Conservation (phyloP, 2,113 vertebrate genomes). For the Carettochelys insculpta region DNA sequence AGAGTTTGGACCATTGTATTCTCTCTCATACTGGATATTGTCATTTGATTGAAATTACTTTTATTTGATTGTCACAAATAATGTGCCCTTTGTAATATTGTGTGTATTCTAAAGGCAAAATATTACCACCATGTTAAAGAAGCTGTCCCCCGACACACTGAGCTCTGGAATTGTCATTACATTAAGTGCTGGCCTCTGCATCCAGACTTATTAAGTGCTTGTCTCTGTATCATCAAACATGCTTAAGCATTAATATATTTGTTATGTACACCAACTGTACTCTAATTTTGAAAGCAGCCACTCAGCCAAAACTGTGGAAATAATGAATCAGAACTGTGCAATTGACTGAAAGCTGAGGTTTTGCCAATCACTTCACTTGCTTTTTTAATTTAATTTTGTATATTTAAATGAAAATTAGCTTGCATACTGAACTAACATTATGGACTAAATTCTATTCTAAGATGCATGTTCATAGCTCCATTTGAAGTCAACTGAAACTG, state of each 20-base stretch:
- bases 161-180: background rate
- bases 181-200: slow-evolving; percentile 34
- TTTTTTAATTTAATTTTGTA: background rate
- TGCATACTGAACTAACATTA: background rate
- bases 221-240: slow-evolving; percentile 28
- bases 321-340: slow-evolving; percentile 3
- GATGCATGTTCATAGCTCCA: background rate
- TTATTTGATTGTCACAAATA: background rate
- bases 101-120: background rate
- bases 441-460: background rate
- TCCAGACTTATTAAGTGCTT: slow-evolving; percentile 40
- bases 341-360: slow-evolving; percentile 4
- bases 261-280: slow-evolving; percentile 33
- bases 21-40: background rate
- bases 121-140: background rate
- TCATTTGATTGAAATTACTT: background rate
- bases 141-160: background rate
- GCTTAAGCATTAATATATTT: slow-evolving; percentile 26
- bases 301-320: slow-evolving; percentile 35
- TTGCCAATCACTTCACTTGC: background rate
- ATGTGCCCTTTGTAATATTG: accelerated
- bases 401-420: background rate
- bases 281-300: slow-evolving; percentile 43
- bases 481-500: background rate
- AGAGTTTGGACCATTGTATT: background rate